phyloP scores from a whole-genome alignment of 2,113 vertebrate genomes.

The Scatophagus argus region DNA sequence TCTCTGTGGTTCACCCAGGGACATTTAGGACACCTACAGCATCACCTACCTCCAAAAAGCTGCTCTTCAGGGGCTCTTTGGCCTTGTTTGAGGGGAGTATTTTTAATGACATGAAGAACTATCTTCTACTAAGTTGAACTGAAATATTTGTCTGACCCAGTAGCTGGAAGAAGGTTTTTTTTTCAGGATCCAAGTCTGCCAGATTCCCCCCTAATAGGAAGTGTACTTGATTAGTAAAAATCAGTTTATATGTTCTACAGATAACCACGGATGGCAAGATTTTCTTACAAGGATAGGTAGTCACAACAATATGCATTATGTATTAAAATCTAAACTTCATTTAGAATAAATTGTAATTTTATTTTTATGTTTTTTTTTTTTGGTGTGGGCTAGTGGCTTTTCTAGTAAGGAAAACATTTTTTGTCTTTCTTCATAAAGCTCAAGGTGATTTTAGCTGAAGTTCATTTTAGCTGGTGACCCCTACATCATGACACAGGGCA shows the following conservation, averaged over 20 bases:
- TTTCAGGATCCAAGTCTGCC: background rate
- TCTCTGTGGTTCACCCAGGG: conserved; percentile 35
- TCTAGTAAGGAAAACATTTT: background rate
- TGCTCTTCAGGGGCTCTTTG: conserved; percentile 49
- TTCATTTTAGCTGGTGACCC: background rate
- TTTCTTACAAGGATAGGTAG: no score
- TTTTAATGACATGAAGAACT: conserved; percentile 26
- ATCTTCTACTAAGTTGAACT: background rate
- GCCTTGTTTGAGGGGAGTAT: conserved; percentile 35
- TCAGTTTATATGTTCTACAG: background rate
- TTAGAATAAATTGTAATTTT: no score
- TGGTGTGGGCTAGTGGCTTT: background rate
- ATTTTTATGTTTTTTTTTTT: no score
- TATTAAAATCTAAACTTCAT: background rate
- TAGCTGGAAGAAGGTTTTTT: background rate
- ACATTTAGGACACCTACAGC: conserved; percentile 46
- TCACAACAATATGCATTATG: no score
- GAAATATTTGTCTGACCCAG: conserved; percentile 20
- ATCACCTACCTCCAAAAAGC: conserved; percentile 18
- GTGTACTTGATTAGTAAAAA: background rate
- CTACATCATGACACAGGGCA: background rate
- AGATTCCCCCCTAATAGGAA: conserved; percentile 5
- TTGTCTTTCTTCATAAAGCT: background rate
- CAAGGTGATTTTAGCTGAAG: background rate
- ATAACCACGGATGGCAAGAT: background rate